Conservation (phyloP, 1,140 invertebrate genomes). For the Brachystomella parvula region DNA sequence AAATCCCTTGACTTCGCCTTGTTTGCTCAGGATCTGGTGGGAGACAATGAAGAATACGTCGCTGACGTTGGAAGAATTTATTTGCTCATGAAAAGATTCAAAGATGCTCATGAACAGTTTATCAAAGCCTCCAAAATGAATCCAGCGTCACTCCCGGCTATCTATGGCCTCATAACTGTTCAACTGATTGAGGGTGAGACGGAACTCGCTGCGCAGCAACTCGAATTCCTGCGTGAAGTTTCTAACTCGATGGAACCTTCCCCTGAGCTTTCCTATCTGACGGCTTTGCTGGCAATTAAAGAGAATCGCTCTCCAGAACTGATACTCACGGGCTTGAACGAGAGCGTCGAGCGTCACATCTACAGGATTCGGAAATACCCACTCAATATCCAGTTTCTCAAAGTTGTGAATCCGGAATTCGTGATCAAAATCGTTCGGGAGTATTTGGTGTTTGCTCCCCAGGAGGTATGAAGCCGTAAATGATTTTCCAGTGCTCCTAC, state of each 20-base stretch:
- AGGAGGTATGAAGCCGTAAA: conserved; percentile 42
- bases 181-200: conserved; percentile 55
- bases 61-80: conserved; percentile 73
- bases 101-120: conserved; percentile 60
- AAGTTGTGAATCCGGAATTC: conserved; percentile 74
- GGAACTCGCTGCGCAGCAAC: conserved; percentile 67
- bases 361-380: conserved; percentile 52
- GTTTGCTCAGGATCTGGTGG: conserved; percentile 62
- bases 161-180: conserved; percentile 65
- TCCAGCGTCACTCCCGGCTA: conserved; percentile 66
- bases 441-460: conserved; percentile 64
- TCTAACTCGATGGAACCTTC: conserved; percentile 52
- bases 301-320: conserved; percentile 47
- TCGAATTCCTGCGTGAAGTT: conserved; percentile 78
- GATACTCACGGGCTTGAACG: conserved; percentile 57
- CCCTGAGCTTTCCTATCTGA: conserved; percentile 56
- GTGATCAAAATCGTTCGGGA: conserved; percentile 68
- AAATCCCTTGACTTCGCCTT: conserved; percentile 66
- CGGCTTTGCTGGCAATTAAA: conserved; percentile 57
- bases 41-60: conserved; percentile 59
- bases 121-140: conserved; percentile 72
- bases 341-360: conserved; percentile 62
- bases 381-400: conserved; percentile 67
- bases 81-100: conserved; percentile 59
- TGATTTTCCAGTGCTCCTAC: conserved; percentile 18